Base-by-base conservation (phyloP, 2,888 invertebrate species). In the Aleiodes alternator region DNA sequence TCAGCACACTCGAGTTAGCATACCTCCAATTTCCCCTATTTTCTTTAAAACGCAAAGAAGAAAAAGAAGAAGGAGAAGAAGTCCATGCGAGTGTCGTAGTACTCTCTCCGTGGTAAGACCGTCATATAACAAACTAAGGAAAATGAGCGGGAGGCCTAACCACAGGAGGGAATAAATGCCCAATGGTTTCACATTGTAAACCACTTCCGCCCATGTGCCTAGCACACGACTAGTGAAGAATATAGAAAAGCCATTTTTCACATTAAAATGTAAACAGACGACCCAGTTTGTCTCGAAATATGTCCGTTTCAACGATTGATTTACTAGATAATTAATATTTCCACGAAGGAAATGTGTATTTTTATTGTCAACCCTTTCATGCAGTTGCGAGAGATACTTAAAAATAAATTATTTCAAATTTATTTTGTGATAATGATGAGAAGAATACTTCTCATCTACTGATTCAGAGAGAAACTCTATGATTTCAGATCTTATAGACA, bases 171-270 rank as follows among this genome's bases (percentile, higher is more conserved):
- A 34, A 6, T 75, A 64, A 72, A 75, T 73, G 16, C 57, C 48
- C 72, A 31, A 69, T 59, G 64, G 69, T 50, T 43, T 68, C 57
- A 66, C 76, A 79, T 78, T 80, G 79, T 74, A 68, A 79, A 64
- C 75, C 76, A 74, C 78, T 84, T 84, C 84, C 84, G 82, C 80
- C 75, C 84, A 85, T 85, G 82, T 85, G 84, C 79, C 75, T 53
- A 72, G 64, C 82, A 83, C 80, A 80, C 81, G 80, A 82, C 78
- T 78, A 61, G 57, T 50, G n/a, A 69, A 74, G 74, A 64, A 66
- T 69, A 72, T 56, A 71, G 75, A 72, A 78, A 76, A 72, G 69
- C 73, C 48, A 81, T 84, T 82, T 83, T 83, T 84, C 82, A 80
- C 61, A 14, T 73, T 72, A 70, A 76, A 82, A 79, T 69, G 77